phyloP scores from a whole-genome alignment of 2,797 vertebrate genomes.

The Rhinophrynus dorsalis region DNA sequence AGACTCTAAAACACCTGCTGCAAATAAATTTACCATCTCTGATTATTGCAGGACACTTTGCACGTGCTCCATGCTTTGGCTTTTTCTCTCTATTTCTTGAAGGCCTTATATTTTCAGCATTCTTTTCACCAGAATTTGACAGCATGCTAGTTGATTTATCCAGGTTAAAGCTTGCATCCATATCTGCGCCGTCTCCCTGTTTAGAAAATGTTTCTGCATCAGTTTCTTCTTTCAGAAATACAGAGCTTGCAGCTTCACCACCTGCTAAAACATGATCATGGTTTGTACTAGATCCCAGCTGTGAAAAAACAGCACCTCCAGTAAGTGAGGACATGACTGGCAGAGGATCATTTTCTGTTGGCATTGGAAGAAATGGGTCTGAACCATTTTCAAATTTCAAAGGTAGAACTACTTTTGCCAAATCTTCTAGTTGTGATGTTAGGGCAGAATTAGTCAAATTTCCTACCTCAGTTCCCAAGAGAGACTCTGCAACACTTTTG shows the following conservation, averaged over 20 bases:
- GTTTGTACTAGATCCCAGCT: conserved; percentile 68
- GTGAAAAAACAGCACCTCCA: conserved; percentile 74
- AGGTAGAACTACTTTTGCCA: conserved; percentile 76
- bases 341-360: conserved; percentile 75
- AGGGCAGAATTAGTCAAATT: conserved; percentile 62
- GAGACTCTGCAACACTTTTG: conserved; percentile 67
- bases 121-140: conserved; percentile 59
- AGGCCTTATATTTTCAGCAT: conserved; percentile 57
- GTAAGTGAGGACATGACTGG: conserved; percentile 77
- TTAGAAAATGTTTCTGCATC: conserved; percentile 68
- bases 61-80: conserved; percentile 78
- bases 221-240: conserved; percentile 68
- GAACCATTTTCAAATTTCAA: conserved; percentile 82
- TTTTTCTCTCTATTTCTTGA: conserved; percentile 70
- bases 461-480: conserved; percentile 68
- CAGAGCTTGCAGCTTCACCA: conserved; percentile 64
- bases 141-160: conserved; percentile 59
- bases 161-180: conserved; percentile 53
- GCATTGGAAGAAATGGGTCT: conserved; percentile 87
- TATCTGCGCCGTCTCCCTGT: conserved; percentile 55
- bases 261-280: conserved; percentile 63
- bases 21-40: conserved; percentile 93
- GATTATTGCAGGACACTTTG: conserved; percentile 93
- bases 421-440: conserved; percentile 69
- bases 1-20: conserved; percentile 88